Evolutionary conservation across 2,113 vertebrate species (phyloP).

Genomic region (Dinomys branickii): DNA sequence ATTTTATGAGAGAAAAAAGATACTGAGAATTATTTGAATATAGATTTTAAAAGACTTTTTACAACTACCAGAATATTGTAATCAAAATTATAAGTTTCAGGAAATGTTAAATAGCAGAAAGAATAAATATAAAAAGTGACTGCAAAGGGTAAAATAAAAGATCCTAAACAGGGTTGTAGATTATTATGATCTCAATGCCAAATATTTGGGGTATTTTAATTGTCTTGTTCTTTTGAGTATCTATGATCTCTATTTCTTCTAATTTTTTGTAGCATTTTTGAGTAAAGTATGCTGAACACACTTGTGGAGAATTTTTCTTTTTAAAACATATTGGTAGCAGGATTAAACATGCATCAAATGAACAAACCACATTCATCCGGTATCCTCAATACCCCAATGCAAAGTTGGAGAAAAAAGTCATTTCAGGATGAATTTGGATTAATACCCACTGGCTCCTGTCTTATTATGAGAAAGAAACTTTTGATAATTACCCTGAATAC

Average conservation of each 20-base stretch:
- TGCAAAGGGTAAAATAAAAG: background rate
- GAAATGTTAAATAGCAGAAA: background rate
- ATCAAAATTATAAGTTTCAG: background rate
- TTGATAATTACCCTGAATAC: background rate
- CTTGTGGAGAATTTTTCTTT: background rate
- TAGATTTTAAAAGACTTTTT: background rate
- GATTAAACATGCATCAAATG: background rate
- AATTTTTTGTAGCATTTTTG: background rate
- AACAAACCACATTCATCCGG: background rate
- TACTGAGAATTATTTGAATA: background rate
- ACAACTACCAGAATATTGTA: background rate
- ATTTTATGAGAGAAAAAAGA: background rate
- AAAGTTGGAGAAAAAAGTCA: background rate
- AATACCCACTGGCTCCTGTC: background rate
- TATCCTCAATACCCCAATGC: background rate
- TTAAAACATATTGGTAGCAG: background rate
- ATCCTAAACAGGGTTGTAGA: background rate
- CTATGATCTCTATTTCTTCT: background rate
- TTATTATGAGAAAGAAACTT: background rate
- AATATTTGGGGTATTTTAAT: background rate
- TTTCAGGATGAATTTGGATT: background rate
- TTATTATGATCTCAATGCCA: background rate
- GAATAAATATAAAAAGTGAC: background rate
- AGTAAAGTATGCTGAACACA: background rate
- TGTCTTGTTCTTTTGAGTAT: background rate